Evolutionary conservation across 2,888 invertebrate genomes (phyloP), one percentile per base, ranked within the genome.

Genomic region (Agrilus mali): DNA sequence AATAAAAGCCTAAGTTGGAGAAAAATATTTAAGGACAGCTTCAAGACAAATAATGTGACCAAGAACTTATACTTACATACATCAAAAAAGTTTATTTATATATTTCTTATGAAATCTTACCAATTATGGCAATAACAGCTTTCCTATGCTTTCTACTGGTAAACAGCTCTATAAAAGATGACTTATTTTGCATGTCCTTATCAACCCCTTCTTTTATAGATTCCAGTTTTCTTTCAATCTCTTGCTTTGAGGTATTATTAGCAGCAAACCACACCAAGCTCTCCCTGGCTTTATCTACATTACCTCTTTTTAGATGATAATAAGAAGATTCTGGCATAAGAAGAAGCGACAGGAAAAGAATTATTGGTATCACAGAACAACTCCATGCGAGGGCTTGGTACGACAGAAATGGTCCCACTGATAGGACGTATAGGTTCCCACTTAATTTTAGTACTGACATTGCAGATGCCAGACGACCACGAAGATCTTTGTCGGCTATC

Each of bases 401-500:
- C 2, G 62, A 53, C 1, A 64, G 61, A 42, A 63, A 65, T 0
- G 66, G 65, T 1, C 66, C 67, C 3, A 66, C 49, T 0, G 60
- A 60, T 43, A 64, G 64, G 2, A 64, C 61, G 46, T 64, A 64
- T 1, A 68, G 50, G 35, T 63, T 63, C 3, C 68, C 67, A 16
- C 63, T 56, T 2, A 64, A 63, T 10, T 64, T 61, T 63, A 66
- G 61, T 0, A 67, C 50, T 39, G 65, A 63, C 34, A 64, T 62
- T 20, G 63, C 56, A 0, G 50, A 50, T 15, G 47, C 46, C 12
- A 73, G 52, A 1, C 69, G 60, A 0, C 72, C 73, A 46, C 73
- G 54, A 22, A 72, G 66, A 48, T 71, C 69, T 45, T 72, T 72
- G 49, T 72, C 72, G 0, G 72, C 66, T 60, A 73, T 72, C 63